Evolutionary conservation across 2,113 vertebrate genomes (phyloP).

Genomic region (Prietella phreatophila): DNA sequence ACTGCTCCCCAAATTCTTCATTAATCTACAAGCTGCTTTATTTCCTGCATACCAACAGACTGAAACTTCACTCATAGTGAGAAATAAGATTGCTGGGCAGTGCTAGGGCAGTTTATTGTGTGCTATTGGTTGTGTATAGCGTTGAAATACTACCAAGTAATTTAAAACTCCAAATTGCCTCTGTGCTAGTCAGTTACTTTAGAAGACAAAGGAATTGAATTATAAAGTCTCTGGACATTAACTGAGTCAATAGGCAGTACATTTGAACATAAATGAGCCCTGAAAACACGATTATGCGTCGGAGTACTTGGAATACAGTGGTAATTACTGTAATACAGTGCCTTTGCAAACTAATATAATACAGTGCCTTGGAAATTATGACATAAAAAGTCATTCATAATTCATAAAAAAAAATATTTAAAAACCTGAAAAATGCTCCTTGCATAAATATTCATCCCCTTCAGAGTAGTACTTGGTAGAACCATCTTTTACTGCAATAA

Average conservation of each 20-base stretch:
- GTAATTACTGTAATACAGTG: neutral
- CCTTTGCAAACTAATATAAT: neutral
- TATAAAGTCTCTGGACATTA: neutral
- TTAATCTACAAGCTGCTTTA: neutral
- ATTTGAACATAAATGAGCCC: neutral
- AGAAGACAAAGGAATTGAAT: neutral
- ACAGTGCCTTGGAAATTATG: too few species aligned
- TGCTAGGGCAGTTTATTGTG: neutral
- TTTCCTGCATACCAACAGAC: neutral
- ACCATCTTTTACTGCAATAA: neutral
- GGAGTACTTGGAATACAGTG: neutral
- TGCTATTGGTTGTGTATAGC: neutral
- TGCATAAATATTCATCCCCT: neutral
- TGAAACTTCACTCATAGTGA: neutral
- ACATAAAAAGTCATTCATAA: too few species aligned
- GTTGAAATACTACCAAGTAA: neutral
- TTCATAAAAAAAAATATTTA: neutral
- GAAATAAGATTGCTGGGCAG: neutral
- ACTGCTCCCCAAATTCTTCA: neutral
- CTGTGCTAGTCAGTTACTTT: neutral
- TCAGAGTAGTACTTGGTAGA: neutral
- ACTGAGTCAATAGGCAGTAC: neutral
- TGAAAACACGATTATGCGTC: neutral
- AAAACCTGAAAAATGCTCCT: neutral
- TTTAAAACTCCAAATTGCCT: conserved; percentile 6